phyloP scores from a whole-genome alignment of 1,140 invertebrate species.

The Scylla paramamosain region DNA sequence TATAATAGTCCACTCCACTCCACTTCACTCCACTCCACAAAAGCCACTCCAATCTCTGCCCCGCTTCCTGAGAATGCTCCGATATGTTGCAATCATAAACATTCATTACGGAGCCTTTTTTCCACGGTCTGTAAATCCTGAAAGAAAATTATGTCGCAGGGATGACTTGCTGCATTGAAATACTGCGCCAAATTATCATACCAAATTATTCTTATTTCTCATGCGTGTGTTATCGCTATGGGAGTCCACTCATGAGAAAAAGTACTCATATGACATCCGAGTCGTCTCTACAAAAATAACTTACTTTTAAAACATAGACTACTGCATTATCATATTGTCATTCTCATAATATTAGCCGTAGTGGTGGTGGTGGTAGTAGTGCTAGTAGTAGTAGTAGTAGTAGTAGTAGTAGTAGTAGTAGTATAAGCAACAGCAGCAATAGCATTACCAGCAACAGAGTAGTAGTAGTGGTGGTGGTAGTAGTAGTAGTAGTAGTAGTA shows the following conservation, averaged over 20 bases:
- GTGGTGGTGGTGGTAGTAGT: background rate
- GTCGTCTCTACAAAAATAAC: no score
- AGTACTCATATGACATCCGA: no score
- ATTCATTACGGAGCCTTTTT: background rate
- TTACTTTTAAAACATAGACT: no score
- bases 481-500: no score
- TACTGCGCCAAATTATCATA: background rate
- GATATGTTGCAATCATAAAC: background rate
- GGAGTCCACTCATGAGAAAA: background rate
- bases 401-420: background rate
- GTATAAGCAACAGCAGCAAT: no score
- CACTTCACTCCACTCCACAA: background rate
- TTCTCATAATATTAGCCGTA: background rate
- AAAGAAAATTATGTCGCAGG: slow-evolving; percentile 12
- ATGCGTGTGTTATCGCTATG: background rate
- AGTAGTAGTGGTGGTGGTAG: no score
- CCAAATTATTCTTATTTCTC: background rate
- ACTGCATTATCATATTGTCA: no score
- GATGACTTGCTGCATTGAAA: slow-evolving; percentile 22
- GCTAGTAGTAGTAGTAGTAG: background rate
- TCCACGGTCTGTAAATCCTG: background rate
- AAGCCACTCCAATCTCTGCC: background rate
- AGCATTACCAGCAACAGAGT: no score
- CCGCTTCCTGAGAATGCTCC: background rate
- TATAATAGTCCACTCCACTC: no score